Evolutionary conservation across 2,888 invertebrate species (phyloP), one percentile per base, ranked within the genome.

Genomic region (Schizaphis graminum): DNA sequence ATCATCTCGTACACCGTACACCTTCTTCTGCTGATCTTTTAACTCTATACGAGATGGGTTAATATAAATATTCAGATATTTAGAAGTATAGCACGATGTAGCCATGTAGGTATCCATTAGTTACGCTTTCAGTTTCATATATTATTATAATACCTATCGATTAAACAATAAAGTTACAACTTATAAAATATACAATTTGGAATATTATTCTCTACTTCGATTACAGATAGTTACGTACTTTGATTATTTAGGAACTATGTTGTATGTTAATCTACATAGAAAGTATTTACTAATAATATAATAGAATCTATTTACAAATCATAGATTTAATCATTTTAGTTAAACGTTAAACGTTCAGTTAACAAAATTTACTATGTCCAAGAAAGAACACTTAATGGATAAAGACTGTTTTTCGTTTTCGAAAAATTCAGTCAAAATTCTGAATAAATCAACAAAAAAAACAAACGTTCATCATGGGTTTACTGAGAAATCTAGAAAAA

Each of bases 401-500:
- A 87, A 87, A 35, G 61, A 87, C 41, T 7, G 49, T 87, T 49
- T 67, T 53, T 41, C 44, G 2, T 28, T 53, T n/a, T n/a, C 44
- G 5, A 41, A 24, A 24, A 28, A n/a, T 44, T 44, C n/a, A n/a
- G 89, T 67, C 11, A 41, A 61, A 87, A 41, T 28, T 49, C 21
- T 35, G n/a, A 56, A 85, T 57, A 93, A 85, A 85, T 44, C n/a
- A 8, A 89, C 35, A 21, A 89, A 84, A 61, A 86, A 85, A 61
- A 47, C 53, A 67, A 91, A 86, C 11, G 16, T n/a, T 47, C n/a
- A 41, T 3, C 84, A 24, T n/a, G 91, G 90, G 7, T 94, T 67
- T 85, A 91, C 86, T 26, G 91, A 91, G 24, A 91, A 90, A 90
- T 91, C 90, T 44, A 90, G 53, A 85, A 90, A 94, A 87, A 91